phyloP scores from a whole-genome alignment of 2,113 vertebrate species.

The Plecotus auritus region DNA sequence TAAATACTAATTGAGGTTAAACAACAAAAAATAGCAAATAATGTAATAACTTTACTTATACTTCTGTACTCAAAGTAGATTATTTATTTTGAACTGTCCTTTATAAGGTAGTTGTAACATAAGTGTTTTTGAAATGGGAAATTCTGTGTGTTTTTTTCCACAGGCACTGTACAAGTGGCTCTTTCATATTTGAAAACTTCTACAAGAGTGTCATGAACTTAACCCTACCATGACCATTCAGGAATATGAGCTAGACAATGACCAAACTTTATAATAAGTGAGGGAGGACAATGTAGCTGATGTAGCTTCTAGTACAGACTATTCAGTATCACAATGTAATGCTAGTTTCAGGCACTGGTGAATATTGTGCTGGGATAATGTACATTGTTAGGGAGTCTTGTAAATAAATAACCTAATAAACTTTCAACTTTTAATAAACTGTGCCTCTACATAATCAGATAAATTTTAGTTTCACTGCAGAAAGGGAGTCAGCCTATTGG shows the following conservation, averaged over 20 bases:
- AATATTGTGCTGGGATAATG: neutral
- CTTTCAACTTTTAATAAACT: neutral
- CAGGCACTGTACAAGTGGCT: neutral
- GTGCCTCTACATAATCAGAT: neutral
- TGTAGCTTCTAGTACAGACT: neutral
- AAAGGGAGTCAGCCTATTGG: neutral
- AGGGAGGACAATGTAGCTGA: neutral
- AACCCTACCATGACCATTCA: neutral
- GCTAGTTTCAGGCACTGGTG: neutral
- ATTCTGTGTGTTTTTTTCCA: neutral
- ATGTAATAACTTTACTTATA: neutral
- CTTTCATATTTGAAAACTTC: neutral
- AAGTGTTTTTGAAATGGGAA: neutral
- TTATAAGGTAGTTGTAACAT: neutral
- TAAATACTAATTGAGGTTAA: neutral
- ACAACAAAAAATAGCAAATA: neutral
- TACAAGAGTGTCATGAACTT: neutral
- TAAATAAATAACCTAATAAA: neutral
- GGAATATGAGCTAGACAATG: neutral
- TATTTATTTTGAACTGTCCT: neutral
- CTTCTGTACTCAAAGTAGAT: neutral
- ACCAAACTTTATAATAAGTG: neutral
- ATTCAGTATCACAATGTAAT: neutral
- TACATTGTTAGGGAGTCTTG: neutral
- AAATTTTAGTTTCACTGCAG: neutral